These are phyloP conservation scores for Entomyzon cyanotis DNA, from an alignment of 2,113 vertebrate species.

Conservation along the genomic window DNA sequence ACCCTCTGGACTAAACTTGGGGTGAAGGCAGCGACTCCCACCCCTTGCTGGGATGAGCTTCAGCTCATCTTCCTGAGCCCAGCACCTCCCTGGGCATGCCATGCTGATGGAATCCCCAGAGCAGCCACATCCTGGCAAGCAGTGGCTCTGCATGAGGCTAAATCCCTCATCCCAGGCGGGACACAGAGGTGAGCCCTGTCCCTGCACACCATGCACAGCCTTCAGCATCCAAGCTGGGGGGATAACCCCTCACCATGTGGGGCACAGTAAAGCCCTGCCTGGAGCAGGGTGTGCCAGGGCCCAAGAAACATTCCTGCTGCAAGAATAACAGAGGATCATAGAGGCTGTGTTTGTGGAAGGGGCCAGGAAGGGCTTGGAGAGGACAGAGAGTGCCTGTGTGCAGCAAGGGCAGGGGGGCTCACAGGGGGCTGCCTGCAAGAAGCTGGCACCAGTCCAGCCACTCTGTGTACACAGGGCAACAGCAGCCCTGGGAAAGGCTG, in stretches of 20 bases:
- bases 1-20: fast-evolving
- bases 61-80: not conserved
- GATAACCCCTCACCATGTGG: fast-evolving
- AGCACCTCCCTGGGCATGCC: not conserved
- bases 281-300: not conserved
- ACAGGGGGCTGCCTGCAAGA: not conserved
- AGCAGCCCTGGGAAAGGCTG: fast-evolving
- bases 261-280: not conserved
- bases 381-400: slow-evolving; percentile 52
- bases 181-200: not conserved
- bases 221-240: not conserved
- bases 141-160: not conserved
- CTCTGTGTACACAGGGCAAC: not conserved
- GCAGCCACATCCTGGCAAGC: fast-evolving
- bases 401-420: not conserved
- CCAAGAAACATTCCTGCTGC: not conserved
- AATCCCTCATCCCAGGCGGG: not conserved
- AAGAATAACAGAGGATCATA: not conserved
- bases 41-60: fast-evolving
- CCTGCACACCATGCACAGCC: fast-evolving
- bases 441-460: not conserved
- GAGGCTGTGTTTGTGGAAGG: slow-evolving; percentile 32
- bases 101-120: fast-evolving
- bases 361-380: not conserved
- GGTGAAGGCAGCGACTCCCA: not conserved